These are phyloP conservation scores for Mamestra brassicae DNA, from an alignment of 2,888 invertebrate species.

Conservation along the genomic window DNA sequence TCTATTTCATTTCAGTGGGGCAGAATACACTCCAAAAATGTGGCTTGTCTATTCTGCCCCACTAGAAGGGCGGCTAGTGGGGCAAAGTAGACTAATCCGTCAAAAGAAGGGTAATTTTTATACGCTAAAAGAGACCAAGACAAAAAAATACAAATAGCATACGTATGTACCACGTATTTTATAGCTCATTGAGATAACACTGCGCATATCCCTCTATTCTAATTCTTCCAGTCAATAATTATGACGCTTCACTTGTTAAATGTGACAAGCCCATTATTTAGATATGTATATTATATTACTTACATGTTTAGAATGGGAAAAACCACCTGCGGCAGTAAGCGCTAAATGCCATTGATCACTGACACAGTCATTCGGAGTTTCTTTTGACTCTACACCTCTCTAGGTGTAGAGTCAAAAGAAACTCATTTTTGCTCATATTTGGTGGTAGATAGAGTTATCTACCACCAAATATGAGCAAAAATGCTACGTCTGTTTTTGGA, in stretches of 20 bases:
- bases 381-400: neutral
- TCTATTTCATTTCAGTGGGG: too few relatives aligned
- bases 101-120: too few relatives aligned
- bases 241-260: neutral
- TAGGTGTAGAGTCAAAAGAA: too few relatives aligned
- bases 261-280: conserved; percentile 1
- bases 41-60: too few relatives aligned
- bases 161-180: too few relatives aligned
- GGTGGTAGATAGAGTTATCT: neutral
- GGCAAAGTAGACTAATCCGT: too few relatives aligned
- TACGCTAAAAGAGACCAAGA: too few relatives aligned
- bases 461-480: neutral
- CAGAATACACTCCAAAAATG: too few relatives aligned
- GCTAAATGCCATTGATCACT: neutral
- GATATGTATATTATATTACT: conserved; percentile 1
- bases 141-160: too few relatives aligned
- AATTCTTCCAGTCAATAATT: neutral
- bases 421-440: too few relatives aligned
- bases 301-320: neutral
- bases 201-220: neutral
- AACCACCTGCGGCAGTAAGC: conserved; percentile 18
- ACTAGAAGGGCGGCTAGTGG: too few relatives aligned
- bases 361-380: neutral
- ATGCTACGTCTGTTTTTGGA: neutral
- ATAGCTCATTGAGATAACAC: neutral